Evolutionary conservation across 2,888 invertebrate species (phyloP).

Genomic region (Caenorhabditis japonica): DNA sequence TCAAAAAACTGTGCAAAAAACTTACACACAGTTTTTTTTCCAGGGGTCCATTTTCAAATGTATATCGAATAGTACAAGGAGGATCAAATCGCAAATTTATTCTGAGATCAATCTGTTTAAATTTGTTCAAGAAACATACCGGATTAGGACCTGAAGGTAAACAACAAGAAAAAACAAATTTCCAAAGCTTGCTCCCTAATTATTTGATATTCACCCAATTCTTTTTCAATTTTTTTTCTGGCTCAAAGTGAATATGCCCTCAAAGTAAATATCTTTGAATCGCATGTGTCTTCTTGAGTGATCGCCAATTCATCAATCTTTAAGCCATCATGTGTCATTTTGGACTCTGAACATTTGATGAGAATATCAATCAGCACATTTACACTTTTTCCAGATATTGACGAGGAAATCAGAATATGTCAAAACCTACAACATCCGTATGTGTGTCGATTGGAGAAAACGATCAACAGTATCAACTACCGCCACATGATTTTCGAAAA

Average conservation of each 20-base stretch:
- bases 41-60: constrained; percentile 55
- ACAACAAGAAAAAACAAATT: background rate
- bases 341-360: constrained; percentile 83
- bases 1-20: no score
- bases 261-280: background rate
- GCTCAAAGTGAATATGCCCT: no score
- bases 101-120: constrained; percentile 38
- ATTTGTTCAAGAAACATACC: constrained; percentile 42
- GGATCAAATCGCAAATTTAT: constrained; percentile 37
- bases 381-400: constrained; percentile 80
- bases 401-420: constrained; percentile 93
- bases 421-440: constrained; percentile 99
- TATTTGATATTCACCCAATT: no score
- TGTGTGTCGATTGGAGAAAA: constrained; percentile 94
- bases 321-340: constrained; percentile 95
- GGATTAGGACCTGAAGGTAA: constrained; percentile 48
- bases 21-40: no score
- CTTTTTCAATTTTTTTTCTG: no score
- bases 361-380: constrained; percentile 51
- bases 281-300: constrained; percentile 13
- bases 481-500: constrained; percentile 78
- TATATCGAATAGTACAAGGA: constrained; percentile 39
- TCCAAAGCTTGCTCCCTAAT: background rate
- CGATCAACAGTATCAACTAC: constrained; percentile 61
- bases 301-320: constrained; percentile 80